Evolutionary conservation across 1,140 invertebrate species (phyloP), one percentile per base, ranked within the genome.

Genomic region (Steinernema khuongi): DNA sequence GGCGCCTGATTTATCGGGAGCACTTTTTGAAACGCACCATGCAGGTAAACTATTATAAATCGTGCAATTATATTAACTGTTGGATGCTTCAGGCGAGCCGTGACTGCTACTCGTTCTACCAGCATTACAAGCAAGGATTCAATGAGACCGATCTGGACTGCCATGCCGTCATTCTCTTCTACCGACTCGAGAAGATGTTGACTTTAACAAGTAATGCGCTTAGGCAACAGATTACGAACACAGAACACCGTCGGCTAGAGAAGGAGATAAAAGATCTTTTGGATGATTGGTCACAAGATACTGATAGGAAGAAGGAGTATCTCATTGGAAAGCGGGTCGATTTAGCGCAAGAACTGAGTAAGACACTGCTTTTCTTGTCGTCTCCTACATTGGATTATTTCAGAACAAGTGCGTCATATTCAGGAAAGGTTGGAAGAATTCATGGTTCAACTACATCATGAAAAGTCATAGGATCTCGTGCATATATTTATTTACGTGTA

Each of bases 371-470:
- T n/a, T 60, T 60, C 50, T 60, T 26, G 14, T 14, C 36, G 7
- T 41, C n/a, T 7, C 36, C n/a, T n/a, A 11, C 36, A 41, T 41
- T 41, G 7, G 7, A 60, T 4, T 77, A 81, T 90, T 91, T 74
- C 88, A 97, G 94, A 97, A 88, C 90, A 93, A 86, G 95, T 99
- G 0, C 88, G 94, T 79, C 92, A 94, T 84, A 96, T 99, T 74
- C 96, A 99, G 89, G 96, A 99, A 86, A 96, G 94, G 86, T 85
- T 99, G 79, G 96, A 99, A 88, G 95, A 99, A 88, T 99, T 99
- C 86, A 96, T 98, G 82, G 91, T 93, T 86, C 91, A 92, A 1
- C 85, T 94, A 19, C 93, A 94, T 85, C 90, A 91, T 81, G 93
- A 94, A 85, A 93, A 89, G 50, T 44, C 70, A 28, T 82, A 60